Base-by-base conservation (phyloP, 2,113 vertebrate genomes). In the Lethenteron reissneri region DNA sequence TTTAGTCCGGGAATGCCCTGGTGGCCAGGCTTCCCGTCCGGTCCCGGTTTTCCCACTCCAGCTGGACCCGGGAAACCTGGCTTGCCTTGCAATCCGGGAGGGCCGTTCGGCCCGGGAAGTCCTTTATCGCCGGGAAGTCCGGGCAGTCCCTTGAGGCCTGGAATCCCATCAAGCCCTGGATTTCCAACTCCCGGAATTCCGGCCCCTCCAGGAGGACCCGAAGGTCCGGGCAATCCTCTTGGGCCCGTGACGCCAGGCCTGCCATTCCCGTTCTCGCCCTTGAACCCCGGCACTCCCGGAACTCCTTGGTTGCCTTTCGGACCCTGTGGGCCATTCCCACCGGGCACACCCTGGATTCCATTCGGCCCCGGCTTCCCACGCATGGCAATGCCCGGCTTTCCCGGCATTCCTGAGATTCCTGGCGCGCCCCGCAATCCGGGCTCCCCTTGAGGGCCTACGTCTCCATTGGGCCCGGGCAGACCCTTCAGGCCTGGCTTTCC, bases 361-460 rank as follows among this genome's bases (percentile, higher is more conserved):
- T 85, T 85, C 14, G 85, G 79, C 3, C 94, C 94, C 13, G 90
- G 91, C 78, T 97, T 96, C 10, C 94, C 94, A n/a, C 88, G 89
- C 56, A 94, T 80, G 6, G 94, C 87, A 71, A 99, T 81, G 68
- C 94, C 94, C 2, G 87, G 84, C 3, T 90, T 89, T 1, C 94
- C 94, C 2, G 94, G 94, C n/a, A 88, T 80, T 56, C 94, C 94
- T 0, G 90, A 83, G 2, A 87, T 86, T 1, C 94, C 94, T 0
- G 86, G 81, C 10, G 83, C 81, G 4, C 94, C 94, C 75, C 89
- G 79, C 56, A 81, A 81, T 25, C 94, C 94, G 76, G 87, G 87
- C 73, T 91, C 88, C 76, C 89, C 89, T 70, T 81, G 78, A 56
- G 80, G 82, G 62, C 89, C 89, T 0, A 78, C 76, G 71, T 89